phyloP scores from a whole-genome alignment of 1,140 invertebrate genomes.

The Bombyx mori region ASM3026992v2 NC_085111.1:9322501-9323000 shows the following conservation, averaged over 20 bases:
- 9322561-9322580: slow-evolving; percentile 66
- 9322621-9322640: slow-evolving; percentile 70
- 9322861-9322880: no score
- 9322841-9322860: no score
- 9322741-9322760: slow-evolving; percentile 44
- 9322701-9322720: slow-evolving; percentile 66
- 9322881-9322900: no score
- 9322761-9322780: slow-evolving; percentile 46
- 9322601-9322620: slow-evolving; percentile 61
- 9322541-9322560: slow-evolving; percentile 63
- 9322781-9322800: slow-evolving; percentile 16
- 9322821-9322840: no score
- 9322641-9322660: slow-evolving; percentile 67
- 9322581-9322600: slow-evolving; percentile 58
- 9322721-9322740: slow-evolving; percentile 64
- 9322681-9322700: slow-evolving; percentile 69
- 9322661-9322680: slow-evolving; percentile 71
- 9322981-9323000: no score
- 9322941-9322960: no score
- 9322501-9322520: no score
- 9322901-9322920: no score
- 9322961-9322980: no score
- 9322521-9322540: slow-evolving; percentile 2
- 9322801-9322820: background rate
- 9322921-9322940: no score